A percentile compares a stretch with the other conserved stretches of the same genome.
Conservation (phyloP, 2,113 vertebrate genomes). For the Herpailurus yagouaroundi region DNA sequence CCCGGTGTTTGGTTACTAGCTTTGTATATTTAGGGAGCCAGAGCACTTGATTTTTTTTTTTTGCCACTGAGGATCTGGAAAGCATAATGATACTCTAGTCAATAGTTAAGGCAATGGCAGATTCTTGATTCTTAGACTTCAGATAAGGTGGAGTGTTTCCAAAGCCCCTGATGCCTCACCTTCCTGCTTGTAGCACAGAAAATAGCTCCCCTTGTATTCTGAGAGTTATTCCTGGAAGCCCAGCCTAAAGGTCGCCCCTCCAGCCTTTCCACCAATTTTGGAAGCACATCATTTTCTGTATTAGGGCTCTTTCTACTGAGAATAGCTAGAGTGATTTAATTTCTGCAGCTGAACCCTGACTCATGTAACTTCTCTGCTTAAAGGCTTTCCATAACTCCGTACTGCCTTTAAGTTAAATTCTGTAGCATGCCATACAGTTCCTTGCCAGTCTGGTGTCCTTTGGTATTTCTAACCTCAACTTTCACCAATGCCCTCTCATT, state of each 20-base stretch:
- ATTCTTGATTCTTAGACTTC: constrained; percentile 17
- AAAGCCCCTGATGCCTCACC: neutral
- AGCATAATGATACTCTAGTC: neutral
- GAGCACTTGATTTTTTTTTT: neutral
- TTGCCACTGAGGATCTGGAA: neutral
- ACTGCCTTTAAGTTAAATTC: constrained; percentile 34
- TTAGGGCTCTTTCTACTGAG: constrained; percentile 12
- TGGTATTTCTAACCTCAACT: constrained; percentile 4
- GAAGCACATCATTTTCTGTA: constrained; percentile 37
- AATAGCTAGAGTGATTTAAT: constrained; percentile 41
- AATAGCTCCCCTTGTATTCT: neutral
- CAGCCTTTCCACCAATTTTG: constrained; percentile 10
- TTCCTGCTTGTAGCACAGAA: neutral
- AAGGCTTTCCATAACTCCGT: neutral
- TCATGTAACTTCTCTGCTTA: constrained; percentile 24
- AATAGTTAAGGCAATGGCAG: constrained; percentile 2
- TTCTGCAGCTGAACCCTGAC: constrained; percentile 36
- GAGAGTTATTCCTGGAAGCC: neutral
- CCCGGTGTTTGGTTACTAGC: neutral
- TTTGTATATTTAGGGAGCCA: constrained; percentile 26
- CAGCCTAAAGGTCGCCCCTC: neutral
- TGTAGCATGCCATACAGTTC: neutral
- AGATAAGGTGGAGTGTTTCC: neutral
- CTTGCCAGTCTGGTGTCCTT: neutral
- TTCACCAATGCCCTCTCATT: neutral